phyloP scores from a whole-genome alignment of 2,888 invertebrate species.

The Cataglyphis albicans region DNA sequence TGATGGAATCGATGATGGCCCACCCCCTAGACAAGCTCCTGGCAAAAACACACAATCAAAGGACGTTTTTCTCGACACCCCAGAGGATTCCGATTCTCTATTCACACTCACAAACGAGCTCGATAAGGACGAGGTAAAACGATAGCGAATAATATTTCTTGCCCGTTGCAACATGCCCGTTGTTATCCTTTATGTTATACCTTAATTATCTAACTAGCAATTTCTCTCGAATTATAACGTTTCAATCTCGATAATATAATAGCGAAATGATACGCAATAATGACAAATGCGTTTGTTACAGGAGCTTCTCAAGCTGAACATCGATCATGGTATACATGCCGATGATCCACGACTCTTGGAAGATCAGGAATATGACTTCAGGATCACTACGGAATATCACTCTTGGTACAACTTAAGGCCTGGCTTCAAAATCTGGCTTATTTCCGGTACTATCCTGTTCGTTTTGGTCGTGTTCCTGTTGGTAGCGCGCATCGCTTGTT shows the following conservation, averaged over 20 bases:
- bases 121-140: constrained; percentile 62
- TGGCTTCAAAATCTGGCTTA: constrained; percentile 73
- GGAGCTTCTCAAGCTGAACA: constrained; percentile 62
- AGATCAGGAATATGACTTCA: constrained; percentile 78
- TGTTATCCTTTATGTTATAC: not conserved
- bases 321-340: constrained; percentile 73
- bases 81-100: constrained; percentile 63
- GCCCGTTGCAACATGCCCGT: not conserved
- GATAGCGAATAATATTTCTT: not conserved
- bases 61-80: constrained; percentile 40
- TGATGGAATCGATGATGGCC: constrained; percentile 76
- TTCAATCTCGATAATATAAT: not conserved
- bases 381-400: constrained; percentile 67
- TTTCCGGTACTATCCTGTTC: constrained; percentile 74
- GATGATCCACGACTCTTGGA: constrained; percentile 67
- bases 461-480: constrained; percentile 77
- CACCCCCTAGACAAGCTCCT: constrained; percentile 73
- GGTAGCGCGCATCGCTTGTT: constrained; percentile 75
- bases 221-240: not conserved
- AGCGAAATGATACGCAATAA: not conserved
- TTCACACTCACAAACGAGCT: constrained; percentile 58
- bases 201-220: not conserved
- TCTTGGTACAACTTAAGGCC: constrained; percentile 74
- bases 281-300: not conserved
- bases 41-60: constrained; percentile 63